These are phyloP conservation scores for Cybosia mesomella DNA, from an alignment of 2,888 invertebrate species.

Conservation along the genomic window DNA sequence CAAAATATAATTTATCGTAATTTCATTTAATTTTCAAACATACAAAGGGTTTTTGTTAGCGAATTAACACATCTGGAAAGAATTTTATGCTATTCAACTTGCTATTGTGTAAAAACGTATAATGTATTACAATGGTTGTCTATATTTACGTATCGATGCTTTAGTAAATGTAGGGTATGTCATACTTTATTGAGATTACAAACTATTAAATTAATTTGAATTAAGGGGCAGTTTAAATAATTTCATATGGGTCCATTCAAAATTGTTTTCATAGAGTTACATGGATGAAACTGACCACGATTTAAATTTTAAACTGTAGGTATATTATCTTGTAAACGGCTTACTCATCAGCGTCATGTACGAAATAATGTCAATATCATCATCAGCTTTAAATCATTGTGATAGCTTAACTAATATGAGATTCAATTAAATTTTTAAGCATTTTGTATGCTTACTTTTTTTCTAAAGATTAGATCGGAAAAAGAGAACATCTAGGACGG, in stretches of 20 bases:
- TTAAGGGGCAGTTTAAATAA: not conserved
- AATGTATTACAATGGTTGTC: no score
- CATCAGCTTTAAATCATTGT: conserved; percentile 73
- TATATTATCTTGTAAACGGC: conserved; percentile 33
- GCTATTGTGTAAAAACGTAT: no score
- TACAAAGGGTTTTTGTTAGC: not conserved
- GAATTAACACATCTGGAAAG: no score
- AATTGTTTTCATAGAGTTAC: not conserved
- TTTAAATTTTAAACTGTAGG: not conserved
- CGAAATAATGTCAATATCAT: conserved; percentile 49
- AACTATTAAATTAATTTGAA: not conserved
- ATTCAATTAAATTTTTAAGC: no score
- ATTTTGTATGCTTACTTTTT: no score
- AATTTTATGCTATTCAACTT: no score
- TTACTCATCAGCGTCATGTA: conserved; percentile 43
- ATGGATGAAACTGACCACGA: not conserved
- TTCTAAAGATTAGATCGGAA: no score
- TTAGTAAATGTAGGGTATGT: not conserved
- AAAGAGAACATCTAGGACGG: no score
- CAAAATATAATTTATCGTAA: not conserved
- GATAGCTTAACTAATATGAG: conserved; percentile 57
- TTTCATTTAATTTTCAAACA: not conserved
- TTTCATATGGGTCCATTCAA: not conserved
- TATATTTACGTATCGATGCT: not conserved
- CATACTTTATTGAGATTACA: not conserved